These are phyloP conservation scores for Bubo scandiacus DNA, from an alignment of 2,113 vertebrate species.

Conservation along the genomic window DNA sequence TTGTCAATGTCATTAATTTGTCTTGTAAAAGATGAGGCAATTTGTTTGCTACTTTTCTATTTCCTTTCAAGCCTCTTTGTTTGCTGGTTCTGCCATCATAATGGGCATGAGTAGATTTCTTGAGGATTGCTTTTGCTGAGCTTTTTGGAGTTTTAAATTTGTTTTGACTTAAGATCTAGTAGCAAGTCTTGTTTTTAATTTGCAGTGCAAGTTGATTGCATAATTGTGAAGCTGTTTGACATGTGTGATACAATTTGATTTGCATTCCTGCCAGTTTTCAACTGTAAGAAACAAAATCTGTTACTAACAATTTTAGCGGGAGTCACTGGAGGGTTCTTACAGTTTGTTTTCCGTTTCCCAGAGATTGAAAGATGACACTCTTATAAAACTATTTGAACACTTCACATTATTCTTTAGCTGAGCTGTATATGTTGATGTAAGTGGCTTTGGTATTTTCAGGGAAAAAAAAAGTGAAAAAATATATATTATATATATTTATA, in stretches of 20 bases:
- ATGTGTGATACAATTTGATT: conserved; percentile 54
- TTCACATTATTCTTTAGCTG: not conserved
- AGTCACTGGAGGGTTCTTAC: conserved; percentile 5
- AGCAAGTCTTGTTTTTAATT: conserved; percentile 60
- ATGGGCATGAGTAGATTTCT: not conserved
- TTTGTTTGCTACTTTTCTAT: not conserved
- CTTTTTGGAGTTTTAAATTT: conserved; percentile 34
- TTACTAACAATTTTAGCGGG: conserved; percentile 22
- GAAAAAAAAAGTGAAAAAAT: not conserved
- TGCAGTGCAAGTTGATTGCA: conserved; percentile 54
- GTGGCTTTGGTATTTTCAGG: not conserved
- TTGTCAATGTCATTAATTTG: not conserved
- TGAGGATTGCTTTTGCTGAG: conserved; percentile 40
- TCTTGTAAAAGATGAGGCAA: not conserved
- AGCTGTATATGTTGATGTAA: not conserved
- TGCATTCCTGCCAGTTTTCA: conserved; percentile 40
- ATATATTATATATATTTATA: not conserved
- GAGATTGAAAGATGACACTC: not conserved
- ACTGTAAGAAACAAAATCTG: conserved; percentile 60
- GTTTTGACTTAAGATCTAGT: conserved; percentile 59
- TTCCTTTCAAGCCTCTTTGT: not conserved
- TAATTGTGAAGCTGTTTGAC: conserved; percentile 64
- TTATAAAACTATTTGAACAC: not conserved
- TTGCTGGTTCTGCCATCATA: not conserved
- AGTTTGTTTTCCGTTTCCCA: conserved; percentile 3